Percentiles rank a stretch among this genome's conserved stretches.
Conservation (phyloP, 1,140 invertebrate species). For the Branchinecta lindahli region DNA sequence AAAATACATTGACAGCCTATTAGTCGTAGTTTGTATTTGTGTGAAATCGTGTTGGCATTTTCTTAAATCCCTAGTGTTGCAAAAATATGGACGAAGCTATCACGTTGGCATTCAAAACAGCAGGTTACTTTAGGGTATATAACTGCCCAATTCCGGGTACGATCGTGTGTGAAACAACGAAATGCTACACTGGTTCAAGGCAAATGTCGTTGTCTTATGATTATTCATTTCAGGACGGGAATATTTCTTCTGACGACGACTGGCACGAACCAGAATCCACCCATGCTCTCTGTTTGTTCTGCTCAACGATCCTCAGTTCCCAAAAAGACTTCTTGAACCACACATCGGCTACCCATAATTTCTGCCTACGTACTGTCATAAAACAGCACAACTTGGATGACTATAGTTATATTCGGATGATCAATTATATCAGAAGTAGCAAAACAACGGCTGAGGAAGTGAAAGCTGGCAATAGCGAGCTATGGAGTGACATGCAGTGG, state of each 20-base stretch:
- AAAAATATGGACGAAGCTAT: too few species aligned
- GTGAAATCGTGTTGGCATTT: too few species aligned
- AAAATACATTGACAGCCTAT: too few species aligned
- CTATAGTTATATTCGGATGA: constrained; percentile 69
- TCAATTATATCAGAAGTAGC: constrained; percentile 63
- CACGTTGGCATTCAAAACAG: too few species aligned
- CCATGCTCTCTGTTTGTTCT: constrained; percentile 39
- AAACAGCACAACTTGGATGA: constrained; percentile 55
- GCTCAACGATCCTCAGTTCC: constrained; percentile 31
- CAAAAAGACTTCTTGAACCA: constrained; percentile 36
- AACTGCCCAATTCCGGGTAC: too few species aligned
- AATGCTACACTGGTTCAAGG: too few species aligned
- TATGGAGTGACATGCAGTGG: constrained; percentile 53
- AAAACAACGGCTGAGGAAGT: constrained; percentile 42
- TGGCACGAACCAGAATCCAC: constrained; percentile 28
- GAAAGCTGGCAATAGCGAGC: constrained; percentile 33
- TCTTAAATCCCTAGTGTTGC: too few species aligned
- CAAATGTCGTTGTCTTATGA: too few species aligned
- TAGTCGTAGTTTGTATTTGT: too few species aligned
- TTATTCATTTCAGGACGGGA: not conserved
- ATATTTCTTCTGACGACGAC: constrained; percentile 29
- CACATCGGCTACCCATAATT: constrained; percentile 41
- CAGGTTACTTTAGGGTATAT: too few species aligned
- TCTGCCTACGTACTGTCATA: constrained; percentile 51
- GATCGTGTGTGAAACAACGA: too few species aligned